Evolutionary conservation across 64 coral and sea anemone species (phyloP), one percentile per base, ranked within the genome.

Genomic region (Dendronephthya gigantea): DNA sequence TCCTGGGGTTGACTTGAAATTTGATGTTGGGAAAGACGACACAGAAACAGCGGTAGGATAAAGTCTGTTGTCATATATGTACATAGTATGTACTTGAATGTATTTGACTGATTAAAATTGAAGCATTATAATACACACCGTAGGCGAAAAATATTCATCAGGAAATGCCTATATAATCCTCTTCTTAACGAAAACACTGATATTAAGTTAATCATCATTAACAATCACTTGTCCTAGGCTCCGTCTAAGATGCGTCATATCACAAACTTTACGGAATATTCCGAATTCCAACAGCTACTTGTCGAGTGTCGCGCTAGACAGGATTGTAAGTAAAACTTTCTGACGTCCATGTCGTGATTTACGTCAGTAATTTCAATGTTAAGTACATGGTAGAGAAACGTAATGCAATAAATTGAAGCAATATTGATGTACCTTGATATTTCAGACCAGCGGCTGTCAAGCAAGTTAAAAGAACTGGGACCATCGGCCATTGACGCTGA

Each of bases 401-500:
- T 25, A 27, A 45, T 1, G 47, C 15, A 83, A 28, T 13, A 27
- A 23, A 17, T 3, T 40, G 13, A 83, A n/a, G n/a, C n/a, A n/a
- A n/a, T n/a, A n/a, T n/a, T n/a, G n/a, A n/a, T n/a, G n/a, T n/a
- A n/a, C n/a, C n/a, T n/a, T n/a, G n/a, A n/a, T n/a, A 7, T 84
- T 66, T 33, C 30, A 98, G 95, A 93, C 45, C 84, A 93, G 19
- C 82, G 83, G 36, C 28, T 98, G 17, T 83, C 91, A 76, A 50
- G 69, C 6, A 55, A 82, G 1, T 88, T 98, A 22, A 93, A 98
- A 48, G 70, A 58, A 1, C 85, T 93, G 87, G 95, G 95, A 33
- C 95, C 95, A 9, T 98, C 95, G 2, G 88, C 86, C 40, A 91
- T 98, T 47, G 95, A 98, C 19, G 82, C 83, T 14, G 92, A 93